Evolutionary conservation across 53 echinoderm and acorn worm species (phyloP), one percentile per base, ranked within the genome.

Genomic region (Apostichopus leukothele): DNA sequence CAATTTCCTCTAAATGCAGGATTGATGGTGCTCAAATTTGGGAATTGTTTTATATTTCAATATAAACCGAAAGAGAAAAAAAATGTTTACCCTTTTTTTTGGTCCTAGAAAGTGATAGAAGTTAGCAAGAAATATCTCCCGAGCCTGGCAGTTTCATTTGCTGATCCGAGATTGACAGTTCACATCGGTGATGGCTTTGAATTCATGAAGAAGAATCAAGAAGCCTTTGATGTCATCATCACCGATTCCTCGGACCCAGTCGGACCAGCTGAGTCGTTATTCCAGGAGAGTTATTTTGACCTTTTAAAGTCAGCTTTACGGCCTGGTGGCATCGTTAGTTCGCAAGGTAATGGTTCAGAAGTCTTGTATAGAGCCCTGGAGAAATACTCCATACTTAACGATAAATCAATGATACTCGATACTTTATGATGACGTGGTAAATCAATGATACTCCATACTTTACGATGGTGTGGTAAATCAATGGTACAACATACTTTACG

Each of bases 221-320:
- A 88, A 13, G 88, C 90, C 23, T 97, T 97, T 92, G 95, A 95
- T 85, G 93, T 95, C 76, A 95, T 97, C 67, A 97, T 97, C 22
- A 97, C 98, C 54, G 98, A 95, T 83, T 97, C 98, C 0, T 97
- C 97, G 8, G 95, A 97, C 76, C 98, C 98, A 9, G 84, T 92
- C 10, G 94, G 98, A 1, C 98, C 98, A 52, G 98, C 98, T 18
- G 88, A 94, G 25, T 90, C 94, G 6, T 89, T 97, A 52, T 97
- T 97, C 90, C 89, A 97, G 88, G 90, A 94, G 67, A 88, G 92
- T 23, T 97, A 97, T 85, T 97, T 89, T 80, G 90, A 90, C 51
- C 88, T 97, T 19, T 93, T 97, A 94, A 97, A 92, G 86, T 84
- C 76, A 75, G 95, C 98, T 5, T 83, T 95, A 50, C 91, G 89